Conservation (phyloP, 2,113 vertebrate species). For the Melanocharis versteri region DNA sequence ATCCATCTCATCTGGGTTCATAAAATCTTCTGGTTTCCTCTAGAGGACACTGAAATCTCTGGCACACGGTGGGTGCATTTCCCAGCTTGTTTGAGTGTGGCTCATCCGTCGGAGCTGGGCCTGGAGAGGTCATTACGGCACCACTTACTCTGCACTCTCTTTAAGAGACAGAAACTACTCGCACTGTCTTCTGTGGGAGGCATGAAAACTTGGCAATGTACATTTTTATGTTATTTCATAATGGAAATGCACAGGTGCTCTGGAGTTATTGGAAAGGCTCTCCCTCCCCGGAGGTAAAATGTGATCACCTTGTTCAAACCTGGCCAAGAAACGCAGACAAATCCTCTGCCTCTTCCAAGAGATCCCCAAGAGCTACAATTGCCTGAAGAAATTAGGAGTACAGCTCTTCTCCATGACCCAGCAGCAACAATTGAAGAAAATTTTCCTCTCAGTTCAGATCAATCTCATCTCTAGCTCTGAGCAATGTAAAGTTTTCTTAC, state of each 20-base stretch:
- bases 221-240: neutral
- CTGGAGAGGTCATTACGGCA: neutral
- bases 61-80: fast-evolving
- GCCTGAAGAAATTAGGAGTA: neutral
- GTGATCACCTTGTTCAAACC: neutral
- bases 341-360: neutral
- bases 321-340: neutral
- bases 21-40: neutral
- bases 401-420: neutral
- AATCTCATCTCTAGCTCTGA: neutral
- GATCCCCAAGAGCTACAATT: neutral
- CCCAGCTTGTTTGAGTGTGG: neutral
- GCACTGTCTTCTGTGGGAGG: neutral
- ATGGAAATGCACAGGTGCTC: neutral
- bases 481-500: neutral
- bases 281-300: neutral
- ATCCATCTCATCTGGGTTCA: neutral
- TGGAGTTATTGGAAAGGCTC: neutral
- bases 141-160: neutral
- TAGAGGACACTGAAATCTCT: neutral
- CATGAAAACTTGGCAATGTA: neutral
- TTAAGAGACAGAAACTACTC: neutral
- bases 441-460: neutral
- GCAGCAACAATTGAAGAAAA: neutral
- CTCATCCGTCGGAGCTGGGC: neutral